Percentiles rank a stretch among this genome's conserved stretches.
Conservation (phyloP, 2,797 vertebrate species). For the Falco cherrug region DNA sequence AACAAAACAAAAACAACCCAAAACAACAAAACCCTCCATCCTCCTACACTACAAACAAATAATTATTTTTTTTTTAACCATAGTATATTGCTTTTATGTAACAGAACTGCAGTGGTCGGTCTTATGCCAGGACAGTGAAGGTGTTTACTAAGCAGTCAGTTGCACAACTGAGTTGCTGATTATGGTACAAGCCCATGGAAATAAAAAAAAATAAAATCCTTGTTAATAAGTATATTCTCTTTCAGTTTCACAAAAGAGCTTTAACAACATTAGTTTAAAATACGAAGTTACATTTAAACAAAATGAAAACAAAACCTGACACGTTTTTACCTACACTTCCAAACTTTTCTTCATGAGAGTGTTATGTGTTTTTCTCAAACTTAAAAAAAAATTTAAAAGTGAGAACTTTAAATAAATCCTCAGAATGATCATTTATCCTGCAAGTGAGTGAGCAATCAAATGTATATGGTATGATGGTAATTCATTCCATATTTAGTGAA, state of each 20-base stretch:
- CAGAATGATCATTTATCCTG: neutral
- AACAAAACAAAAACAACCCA: too few relatives aligned
- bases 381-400: neutral
- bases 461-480: neutral
- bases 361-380: neutral
- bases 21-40: neutral
- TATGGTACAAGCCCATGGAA: neutral
- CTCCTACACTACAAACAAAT: neutral
- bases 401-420: neutral
- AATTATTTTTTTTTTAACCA: neutral
- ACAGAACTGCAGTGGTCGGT: neutral
- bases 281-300: neutral
- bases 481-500: neutral
- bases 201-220: neutral
- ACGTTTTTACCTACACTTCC: neutral
- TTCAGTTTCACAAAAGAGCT: neutral
- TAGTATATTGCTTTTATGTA: neutral
- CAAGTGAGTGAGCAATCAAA: neutral
- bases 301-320: neutral
- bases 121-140: neutral
- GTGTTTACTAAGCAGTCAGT: neutral
- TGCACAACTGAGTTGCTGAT: neutral
- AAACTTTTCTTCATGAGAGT: neutral
- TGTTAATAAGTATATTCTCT: neutral
- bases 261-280: neutral